Conservation (phyloP, 2,797 vertebrate genomes). For the Manis javanica region DNA sequence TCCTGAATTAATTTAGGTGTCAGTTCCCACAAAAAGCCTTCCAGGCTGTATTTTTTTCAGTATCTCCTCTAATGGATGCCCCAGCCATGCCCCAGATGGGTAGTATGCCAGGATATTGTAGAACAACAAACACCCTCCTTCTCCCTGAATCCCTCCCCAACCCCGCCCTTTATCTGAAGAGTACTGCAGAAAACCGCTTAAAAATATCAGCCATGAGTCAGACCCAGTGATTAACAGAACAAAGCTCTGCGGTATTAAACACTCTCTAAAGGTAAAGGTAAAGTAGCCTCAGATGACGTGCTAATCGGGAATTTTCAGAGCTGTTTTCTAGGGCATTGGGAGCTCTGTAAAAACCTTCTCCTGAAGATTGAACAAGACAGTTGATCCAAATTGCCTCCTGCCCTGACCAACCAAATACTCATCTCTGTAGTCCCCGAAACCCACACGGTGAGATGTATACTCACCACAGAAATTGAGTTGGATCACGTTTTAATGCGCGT, state of each 20-base stretch:
- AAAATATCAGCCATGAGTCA: constrained; percentile 50
- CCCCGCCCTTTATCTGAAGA: neutral
- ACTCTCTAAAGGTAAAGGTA: neutral
- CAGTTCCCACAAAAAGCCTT: neutral
- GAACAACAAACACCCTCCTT: neutral
- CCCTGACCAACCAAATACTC: neutral
- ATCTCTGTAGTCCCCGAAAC: neutral
- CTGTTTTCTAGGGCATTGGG: neutral
- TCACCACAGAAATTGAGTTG: neutral
- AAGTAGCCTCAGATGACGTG: neutral
- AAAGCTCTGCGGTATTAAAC: neutral
- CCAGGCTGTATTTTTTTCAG: neutral
- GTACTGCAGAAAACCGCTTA: neutral
- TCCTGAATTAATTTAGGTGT: neutral
- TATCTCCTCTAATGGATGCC: neutral
- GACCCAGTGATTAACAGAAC: neutral
- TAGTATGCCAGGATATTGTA: neutral
- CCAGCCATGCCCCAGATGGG: neutral
- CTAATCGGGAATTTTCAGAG: neutral
- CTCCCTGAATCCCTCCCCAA: neutral
- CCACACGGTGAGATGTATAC: neutral
- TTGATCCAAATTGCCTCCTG: neutral
- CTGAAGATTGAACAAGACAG: neutral
- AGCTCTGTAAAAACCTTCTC: constrained; percentile 25
- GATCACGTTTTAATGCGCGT: neutral